Evolutionary conservation across 2,888 invertebrate genomes (phyloP), one percentile per base, ranked within the genome.

Genomic region (Tridacna gigas): DNA sequence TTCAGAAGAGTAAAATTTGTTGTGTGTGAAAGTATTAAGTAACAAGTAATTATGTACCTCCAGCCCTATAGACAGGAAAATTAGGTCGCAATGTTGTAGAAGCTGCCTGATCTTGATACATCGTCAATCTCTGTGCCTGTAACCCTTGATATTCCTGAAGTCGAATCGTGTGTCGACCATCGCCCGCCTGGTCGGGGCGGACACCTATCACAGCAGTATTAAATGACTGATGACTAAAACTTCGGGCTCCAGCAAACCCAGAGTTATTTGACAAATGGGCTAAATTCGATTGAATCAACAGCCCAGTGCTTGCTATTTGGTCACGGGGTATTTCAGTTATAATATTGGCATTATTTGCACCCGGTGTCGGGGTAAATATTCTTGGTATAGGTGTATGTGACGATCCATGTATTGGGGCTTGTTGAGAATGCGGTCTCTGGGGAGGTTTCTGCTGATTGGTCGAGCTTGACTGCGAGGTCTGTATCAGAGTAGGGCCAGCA

Each of bases 121-220:
- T 85, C 5, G 83, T 56, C n/a, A 87, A 73, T 71, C 81, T 61
- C 56, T 83, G 82, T 15, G 78, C 48, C 25, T 83, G 76, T 25
- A 84, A 67, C 25, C 82, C 82, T 45, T 86, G 86, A 74, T 84
- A 87, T 1, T 84, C 74, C 66, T 87, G 87, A 12, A 87, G 69
- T 25, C 74, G 79, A 11, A 87, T 67, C 15, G 84, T 73, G 56
- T 77, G 80, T 48, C 75, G 76, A 3, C 79, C 79, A 81, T 83
- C 82, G 11, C 87, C 80, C 22, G 63, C 22, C 65, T 87, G 84
- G 61, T 84, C 83, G 15, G 87, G 82, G 22, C 82, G 61, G 9
- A 84, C 48, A 60, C 84, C 84, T n/a, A 84, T 83, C 76, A 87
- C 83, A 13, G 84, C 80, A 22, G 80, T 69, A 61, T 81, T 74